These are phyloP conservation scores for Drosophila antonietae DNA, from an alignment of 2,888 invertebrate species.

Conservation along the genomic window DNA sequence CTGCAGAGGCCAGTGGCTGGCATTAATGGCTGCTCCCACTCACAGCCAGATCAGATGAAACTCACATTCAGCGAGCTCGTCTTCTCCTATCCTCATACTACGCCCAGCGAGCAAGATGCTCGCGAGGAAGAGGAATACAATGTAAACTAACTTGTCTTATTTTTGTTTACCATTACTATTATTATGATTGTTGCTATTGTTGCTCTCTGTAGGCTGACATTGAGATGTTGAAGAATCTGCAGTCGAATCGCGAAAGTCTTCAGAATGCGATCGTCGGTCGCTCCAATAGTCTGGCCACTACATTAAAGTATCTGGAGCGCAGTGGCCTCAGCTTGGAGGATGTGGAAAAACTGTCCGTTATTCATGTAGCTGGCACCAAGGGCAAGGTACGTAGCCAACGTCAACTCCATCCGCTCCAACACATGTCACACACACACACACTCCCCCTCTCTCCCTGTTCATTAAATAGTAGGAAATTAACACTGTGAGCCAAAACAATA, in stretches of 20 bases:
- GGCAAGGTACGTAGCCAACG: constrained; percentile 89
- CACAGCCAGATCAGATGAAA: constrained; percentile 11
- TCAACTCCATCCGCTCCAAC: background rate
- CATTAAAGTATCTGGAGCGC: constrained; percentile 87
- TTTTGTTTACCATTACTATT: background rate
- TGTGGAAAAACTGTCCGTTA: constrained; percentile 91
- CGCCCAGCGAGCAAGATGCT: background rate
- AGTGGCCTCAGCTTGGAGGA: constrained; percentile 88
- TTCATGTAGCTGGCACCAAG: constrained; percentile 98
- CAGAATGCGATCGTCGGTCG: constrained; percentile 82
- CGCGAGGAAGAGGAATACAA: constrained; percentile 48
- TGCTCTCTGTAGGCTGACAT: constrained; percentile 87
- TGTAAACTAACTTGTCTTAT: constrained; percentile 39
- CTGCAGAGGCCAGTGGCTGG: background rate
- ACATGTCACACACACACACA: background rate
- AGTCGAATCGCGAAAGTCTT: constrained; percentile 89
- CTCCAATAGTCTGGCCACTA: constrained; percentile 85
- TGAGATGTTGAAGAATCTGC: constrained; percentile 88
- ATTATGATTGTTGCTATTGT: background rate
- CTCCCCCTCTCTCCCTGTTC: background rate
- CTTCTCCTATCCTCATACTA: constrained; percentile 25
- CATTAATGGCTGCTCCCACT: background rate
- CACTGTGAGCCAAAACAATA: background rate
- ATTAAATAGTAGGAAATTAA: constrained; percentile 8
- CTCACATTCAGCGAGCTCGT: constrained; percentile 51